Evolutionary conservation across 2,113 vertebrate genomes (phyloP), one percentile per base, ranked within the genome.

Genomic region (Mola mola): DNA sequence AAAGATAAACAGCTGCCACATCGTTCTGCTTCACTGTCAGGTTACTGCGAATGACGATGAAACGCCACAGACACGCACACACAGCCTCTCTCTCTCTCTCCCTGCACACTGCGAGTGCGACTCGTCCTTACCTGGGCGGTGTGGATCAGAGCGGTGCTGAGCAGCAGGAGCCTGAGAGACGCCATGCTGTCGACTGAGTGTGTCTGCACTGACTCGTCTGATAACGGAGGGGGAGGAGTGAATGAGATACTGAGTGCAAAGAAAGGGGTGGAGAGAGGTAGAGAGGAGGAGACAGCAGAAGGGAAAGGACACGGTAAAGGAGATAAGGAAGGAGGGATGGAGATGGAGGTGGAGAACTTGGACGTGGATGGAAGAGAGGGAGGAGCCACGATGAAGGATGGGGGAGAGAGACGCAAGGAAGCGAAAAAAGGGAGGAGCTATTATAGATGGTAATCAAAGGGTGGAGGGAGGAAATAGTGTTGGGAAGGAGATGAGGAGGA

Each of bases 161-260:
- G 79, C 72, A 88, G 67, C 73, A 88, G 74, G 67, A 85, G 68
- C 65, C 72, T 0, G 53, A 85, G 67, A 38, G 73, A 84, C 49
- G 83, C 78, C 86, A 88, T 88, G 43, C 61, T 79, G 44, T 66
- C 29, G 60, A 63, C 57, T 43, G 31, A 37, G 56, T 47, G 37
- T 8, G 50, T 8, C 40, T 29, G 44, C 49, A 13, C 4, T 29
- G 41, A 8, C 53, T 42, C 44, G 37, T 47, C 66, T 65, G 66
- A 55, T n/a, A 47, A 51, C 49, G 36, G 21, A 7, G 53, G 0
- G 52, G 29, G 17, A 8, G 6, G 21, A 17, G 44, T n/a, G 6
- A n/a, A n/a, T n/a, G n/a, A n/a, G n/a, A n/a, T n/a, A n/a, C n/a
- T n/a, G n/a, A n/a, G n/a, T n/a, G 8, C 8, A 12, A 20, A 2